Percentiles rank a stretch among this genome's conserved stretches.
phyloP scores from a whole-genome alignment of 2,888 invertebrate species.

The Desoria tigrina region DNA sequence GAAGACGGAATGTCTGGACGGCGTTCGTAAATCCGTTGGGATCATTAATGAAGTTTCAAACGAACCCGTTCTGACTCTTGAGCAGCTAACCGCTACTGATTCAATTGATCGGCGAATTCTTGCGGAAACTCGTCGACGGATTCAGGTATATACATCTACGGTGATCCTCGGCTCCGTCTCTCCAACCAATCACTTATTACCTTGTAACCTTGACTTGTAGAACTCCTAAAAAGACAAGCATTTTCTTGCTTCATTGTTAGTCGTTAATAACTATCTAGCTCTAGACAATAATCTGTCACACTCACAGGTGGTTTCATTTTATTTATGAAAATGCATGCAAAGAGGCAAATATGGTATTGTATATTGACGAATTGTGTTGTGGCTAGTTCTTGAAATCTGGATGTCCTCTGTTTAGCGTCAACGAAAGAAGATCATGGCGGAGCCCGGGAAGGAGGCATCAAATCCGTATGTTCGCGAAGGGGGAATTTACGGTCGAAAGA shows the following conservation, averaged over 20 bases:
- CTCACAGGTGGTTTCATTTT: conserved; percentile 4
- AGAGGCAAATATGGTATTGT: background rate
- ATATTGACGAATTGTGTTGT: background rate
- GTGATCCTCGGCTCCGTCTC: no score
- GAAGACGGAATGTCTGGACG: background rate
- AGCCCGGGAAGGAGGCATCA: conserved; percentile 2
- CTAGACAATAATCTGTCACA: background rate
- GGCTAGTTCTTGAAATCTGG: background rate
- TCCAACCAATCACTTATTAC: no score
- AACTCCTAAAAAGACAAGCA: no score
- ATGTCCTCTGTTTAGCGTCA: conserved; percentile 25
- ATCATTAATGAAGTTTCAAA: conserved; percentile 27
- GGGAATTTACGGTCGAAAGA: conserved; percentile 45
- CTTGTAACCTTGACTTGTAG: no score
- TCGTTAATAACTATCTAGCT: no score
- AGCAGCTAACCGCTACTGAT: conserved; percentile 31
- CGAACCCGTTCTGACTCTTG: conserved; percentile 36
- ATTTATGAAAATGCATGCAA: background rate
- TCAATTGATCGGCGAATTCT: conserved; percentile 29
- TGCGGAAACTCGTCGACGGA: conserved; percentile 35
- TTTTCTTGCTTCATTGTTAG: no score
- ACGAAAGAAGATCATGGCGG: conserved; percentile 24
- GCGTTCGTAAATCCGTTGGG: conserved; percentile 3
- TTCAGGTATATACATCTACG: conserved; percentile 21
- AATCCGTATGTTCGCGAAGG: conserved; percentile 42